Evolutionary conservation across 2,888 invertebrate genomes (phyloP), one percentile per base, ranked within the genome.

Genomic region (Podabrus alpinus): DNA sequence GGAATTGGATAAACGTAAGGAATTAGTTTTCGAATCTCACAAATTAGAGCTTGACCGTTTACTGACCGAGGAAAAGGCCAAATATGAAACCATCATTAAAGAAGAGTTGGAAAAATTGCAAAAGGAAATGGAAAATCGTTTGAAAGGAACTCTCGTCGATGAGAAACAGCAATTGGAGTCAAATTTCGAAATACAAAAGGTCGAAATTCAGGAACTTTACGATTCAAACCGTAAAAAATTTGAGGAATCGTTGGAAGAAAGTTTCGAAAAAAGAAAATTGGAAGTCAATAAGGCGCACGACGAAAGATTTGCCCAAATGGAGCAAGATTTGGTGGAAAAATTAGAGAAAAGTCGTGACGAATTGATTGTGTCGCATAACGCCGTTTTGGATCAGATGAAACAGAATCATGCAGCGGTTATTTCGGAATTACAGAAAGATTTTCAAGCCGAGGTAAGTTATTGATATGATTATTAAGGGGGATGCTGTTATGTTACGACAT

Each of bases 341-440:
- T 79, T 90, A 60, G 87, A 87, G 17, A 86, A 86, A 72, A 90
- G 88, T 80, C 86, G 89, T 60, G 87, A 89, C 11, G 87, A 89
- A 66, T 85, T 91, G 80, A 85, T 89, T 59, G 88, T 90, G 77
- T 90, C 90, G 71, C 91, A 91, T 80, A 88, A 89, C 81, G 86
- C 88, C 0, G 89, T 89, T 9, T 81, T 91, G 60, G 91, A 91
- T 25, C 86, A 89, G 19, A 83, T 92, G 76, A 87, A 88, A 78
- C 89, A 89, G 78, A 91, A 91, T 77, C 92, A 93, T 80, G 88
- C 88, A 0, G 88, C 90, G 0, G 89, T 90, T 75, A 88, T 92
- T 15, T 91, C 92, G 3, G 90, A 90, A 16, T 82, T 93, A 73
- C 90, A 91, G 77, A 90, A 90, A 73, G 92, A 92, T 81, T 92